These are phyloP conservation scores for Hyppa rectilinea DNA, from an alignment of 2,888 invertebrate species.

Conservation along the genomic window DNA sequence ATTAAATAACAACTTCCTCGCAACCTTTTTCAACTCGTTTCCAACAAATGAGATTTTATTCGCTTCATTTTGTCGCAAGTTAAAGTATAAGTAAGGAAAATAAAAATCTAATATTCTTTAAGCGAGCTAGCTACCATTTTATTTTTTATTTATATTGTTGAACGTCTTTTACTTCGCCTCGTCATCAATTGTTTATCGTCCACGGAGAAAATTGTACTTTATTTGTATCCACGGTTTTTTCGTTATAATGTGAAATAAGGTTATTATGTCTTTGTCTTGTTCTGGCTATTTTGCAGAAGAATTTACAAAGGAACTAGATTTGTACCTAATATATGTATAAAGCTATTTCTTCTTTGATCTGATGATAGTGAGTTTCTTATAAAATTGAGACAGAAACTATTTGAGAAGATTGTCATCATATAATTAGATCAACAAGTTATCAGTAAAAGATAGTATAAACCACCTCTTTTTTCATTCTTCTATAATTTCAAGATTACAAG, in stretches of 20 bases:
- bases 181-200: conserved; percentile 41
- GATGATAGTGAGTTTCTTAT: neutral
- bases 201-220: conserved; percentile 35
- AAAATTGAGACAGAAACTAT: neutral
- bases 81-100: conserved; percentile 23
- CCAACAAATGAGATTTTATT: conserved; percentile 41
- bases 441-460: neutral
- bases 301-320: neutral
- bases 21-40: conserved; percentile 24
- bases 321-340: neutral
- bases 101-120: conserved; percentile 44
- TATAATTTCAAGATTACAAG: too few species aligned
- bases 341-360: conserved; percentile 1
- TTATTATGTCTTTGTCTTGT: conserved; percentile 7
- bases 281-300: neutral
- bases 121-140: conserved; percentile 22
- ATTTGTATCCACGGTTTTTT: conserved; percentile 19
- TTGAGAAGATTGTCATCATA: neutral
- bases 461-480: too few species aligned
- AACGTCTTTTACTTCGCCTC: conserved; percentile 32
- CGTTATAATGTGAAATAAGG: conserved; percentile 20
- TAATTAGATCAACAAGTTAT: neutral
- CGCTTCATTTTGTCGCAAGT: conserved; percentile 38
- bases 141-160: conserved; percentile 38
- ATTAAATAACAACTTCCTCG: conserved; percentile 39